These are phyloP conservation scores for Scaptomyza graminum DNA, from an alignment of 1,140 invertebrate genomes.

Conservation along the genomic window DNA sequence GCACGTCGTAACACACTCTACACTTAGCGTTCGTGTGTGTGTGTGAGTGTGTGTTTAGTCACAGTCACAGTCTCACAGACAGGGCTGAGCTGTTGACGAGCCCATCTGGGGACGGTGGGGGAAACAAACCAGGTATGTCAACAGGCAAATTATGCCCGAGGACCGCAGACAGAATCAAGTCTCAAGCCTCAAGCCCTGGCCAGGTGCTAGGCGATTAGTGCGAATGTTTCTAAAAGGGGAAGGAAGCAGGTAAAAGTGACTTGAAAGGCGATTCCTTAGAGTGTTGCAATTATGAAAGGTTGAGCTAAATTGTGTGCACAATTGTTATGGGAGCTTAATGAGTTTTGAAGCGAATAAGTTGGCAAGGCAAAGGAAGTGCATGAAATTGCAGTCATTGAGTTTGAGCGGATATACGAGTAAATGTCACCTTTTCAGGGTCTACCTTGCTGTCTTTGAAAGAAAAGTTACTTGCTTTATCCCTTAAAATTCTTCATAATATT, in stretches of 20 bases:
- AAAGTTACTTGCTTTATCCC: no score
- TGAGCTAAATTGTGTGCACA: constrained; percentile 47
- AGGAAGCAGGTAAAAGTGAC: constrained; percentile 1
- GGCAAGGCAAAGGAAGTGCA: neutral
- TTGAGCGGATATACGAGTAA: no score
- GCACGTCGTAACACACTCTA: constrained; percentile 28
- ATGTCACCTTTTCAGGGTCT: no score
- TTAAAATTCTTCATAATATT: no score
- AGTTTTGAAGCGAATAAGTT: neutral
- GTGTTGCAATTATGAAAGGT: constrained; percentile 45
- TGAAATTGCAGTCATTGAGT: neutral
- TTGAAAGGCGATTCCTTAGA: constrained; percentile 28
- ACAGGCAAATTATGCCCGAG: constrained; percentile 51
- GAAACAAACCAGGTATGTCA: constrained; percentile 35
- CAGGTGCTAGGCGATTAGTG: constrained; percentile 34
- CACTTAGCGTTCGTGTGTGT: constrained; percentile 9
- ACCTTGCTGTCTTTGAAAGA: no score
- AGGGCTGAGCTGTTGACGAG: constrained; percentile 40
- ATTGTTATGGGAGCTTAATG: constrained; percentile 21
- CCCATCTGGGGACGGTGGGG: constrained; percentile 26
- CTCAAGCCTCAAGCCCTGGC: constrained; percentile 9
- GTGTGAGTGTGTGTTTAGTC: constrained; percentile 16
- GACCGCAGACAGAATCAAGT: constrained; percentile 39
- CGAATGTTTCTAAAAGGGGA: neutral
- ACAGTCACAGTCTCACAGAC: constrained; percentile 27